Percentiles rank a stretch among this genome's conserved stretches.
phyloP scores from a whole-genome alignment of 1,140 invertebrate genomes.

The Drosophila rufa region DNA sequence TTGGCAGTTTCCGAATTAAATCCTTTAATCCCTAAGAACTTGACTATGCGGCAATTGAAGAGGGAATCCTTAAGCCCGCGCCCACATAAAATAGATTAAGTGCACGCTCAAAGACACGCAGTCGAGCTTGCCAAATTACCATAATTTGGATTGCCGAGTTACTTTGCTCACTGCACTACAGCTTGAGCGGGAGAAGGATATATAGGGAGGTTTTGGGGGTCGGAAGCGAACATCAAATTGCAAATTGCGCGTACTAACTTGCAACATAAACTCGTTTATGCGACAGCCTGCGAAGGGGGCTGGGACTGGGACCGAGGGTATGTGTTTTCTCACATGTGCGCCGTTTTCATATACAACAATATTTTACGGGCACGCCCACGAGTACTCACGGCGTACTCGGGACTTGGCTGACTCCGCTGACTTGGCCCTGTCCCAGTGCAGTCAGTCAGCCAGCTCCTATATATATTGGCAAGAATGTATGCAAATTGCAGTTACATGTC shows the following conservation, averaged over 20 bases:
- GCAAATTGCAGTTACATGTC: slow-evolving; percentile 67
- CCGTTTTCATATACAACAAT: slow-evolving; percentile 51
- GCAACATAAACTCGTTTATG: slow-evolving; percentile 68
- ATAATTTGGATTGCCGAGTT: slow-evolving; percentile 67
- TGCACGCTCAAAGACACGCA: slow-evolving; percentile 53
- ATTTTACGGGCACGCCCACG: slow-evolving; percentile 43
- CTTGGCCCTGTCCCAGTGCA: slow-evolving; percentile 20
- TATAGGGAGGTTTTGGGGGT: slow-evolving; percentile 1
- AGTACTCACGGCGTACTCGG: slow-evolving; percentile 28
- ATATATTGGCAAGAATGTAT: slow-evolving; percentile 59
- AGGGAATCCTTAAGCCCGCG: slow-evolving; percentile 11
- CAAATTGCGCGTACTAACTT: slow-evolving; percentile 68
- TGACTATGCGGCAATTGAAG: slow-evolving; percentile 18
- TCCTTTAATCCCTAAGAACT: slow-evolving; percentile 5
- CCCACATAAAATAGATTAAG: slow-evolving; percentile 56
- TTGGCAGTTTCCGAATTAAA: slow-evolving; percentile 11
- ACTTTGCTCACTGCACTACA: slow-evolving; percentile 43
- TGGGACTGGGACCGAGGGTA: neutral
- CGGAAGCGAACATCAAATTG: slow-evolving; percentile 60
- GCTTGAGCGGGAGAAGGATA: neutral
- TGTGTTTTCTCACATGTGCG: slow-evolving; percentile 26
- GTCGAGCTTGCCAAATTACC: slow-evolving; percentile 65
- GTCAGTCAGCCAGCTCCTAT: neutral
- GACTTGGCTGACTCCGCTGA: slow-evolving; percentile 49
- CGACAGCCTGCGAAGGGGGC: slow-evolving; percentile 31